Base-by-base conservation (phyloP, 2,797 vertebrate genomes). In the Onychomys arenicola region DNA sequence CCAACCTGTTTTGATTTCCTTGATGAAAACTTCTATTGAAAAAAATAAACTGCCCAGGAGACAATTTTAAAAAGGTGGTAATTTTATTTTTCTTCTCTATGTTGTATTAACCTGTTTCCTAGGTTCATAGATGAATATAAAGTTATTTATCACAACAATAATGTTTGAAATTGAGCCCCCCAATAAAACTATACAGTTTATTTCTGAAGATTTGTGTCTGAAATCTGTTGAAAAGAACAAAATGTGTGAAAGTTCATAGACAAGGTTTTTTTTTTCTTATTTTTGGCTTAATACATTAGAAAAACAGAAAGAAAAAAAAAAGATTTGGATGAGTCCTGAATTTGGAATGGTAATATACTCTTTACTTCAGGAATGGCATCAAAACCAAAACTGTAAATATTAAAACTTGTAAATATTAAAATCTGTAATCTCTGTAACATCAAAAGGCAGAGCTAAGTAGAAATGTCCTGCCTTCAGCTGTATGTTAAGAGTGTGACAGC, bases 1-100 rank as follows among this genome's bases (percentile, higher is more conserved):
- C 77, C 90, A 69, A 96, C 97, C 46, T 97, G 29, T 96, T 95
- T 91, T 96, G 97, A 90, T 95, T 78, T 96, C 61, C 81, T 85
- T 94, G 63, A 57, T 95, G 29, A 94, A 88, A 95, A 87, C 19
- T 63, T 1, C 27, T 73, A 46, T 37, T 34, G 55, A 49, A 91
- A 46, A 71, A 93, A 91, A 57, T 81, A 87, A 93, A 93, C 59
- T 90, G 14, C n/a, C 83, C 34, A 4, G 65, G 75, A 94, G 91
- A 89, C 76, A 94, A 86, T n/a, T n/a, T 85, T 93, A 89, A 67
- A 94, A 43, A 90, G 52, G 81, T 11, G 40, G 49, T 69, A 78
- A 21, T 67, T 86, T 96, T 95, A 67, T 5, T 95, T 94, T 94
- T 0, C 46, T 94, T 19, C 6, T 95, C 9, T 73, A 63, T 84